Percentiles rank a stretch among this genome's conserved stretches.
Conservation (phyloP, 2,888 invertebrate genomes). For the Drosophila falleni region DNA sequence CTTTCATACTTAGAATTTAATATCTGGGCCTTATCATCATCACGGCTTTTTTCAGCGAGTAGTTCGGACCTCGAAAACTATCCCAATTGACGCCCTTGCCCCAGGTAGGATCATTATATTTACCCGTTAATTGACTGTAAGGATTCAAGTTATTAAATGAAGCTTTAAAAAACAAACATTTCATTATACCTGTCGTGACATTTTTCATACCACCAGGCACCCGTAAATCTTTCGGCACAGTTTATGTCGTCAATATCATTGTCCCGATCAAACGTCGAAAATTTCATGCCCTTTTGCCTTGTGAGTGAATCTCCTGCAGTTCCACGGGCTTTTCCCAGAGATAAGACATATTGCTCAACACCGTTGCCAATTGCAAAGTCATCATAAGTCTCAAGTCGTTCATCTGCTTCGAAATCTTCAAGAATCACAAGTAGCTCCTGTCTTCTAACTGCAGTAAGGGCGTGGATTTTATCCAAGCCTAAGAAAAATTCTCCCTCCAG, state of each 20-base stretch:
- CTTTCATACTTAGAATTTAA: no score
- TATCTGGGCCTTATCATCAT: conserved; percentile 15
- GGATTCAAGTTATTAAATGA: background rate
- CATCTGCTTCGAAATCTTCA: background rate
- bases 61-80: background rate
- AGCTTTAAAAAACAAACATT: background rate
- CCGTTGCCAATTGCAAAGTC: background rate
- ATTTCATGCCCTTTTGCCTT: background rate
- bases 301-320: conserved; percentile 7
- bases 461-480: conserved; percentile 13
- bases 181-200: no score
- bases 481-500: conserved; percentile 10
- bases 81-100: conserved; percentile 6
- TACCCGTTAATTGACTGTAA: conserved; percentile 1
- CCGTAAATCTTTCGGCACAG: background rate
- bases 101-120: background rate
- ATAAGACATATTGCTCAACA: background rate
- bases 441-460: background rate
- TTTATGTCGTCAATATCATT: background rate
- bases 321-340: background rate
- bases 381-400: background rate
- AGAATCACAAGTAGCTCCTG: conserved; percentile 2
- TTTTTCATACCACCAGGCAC: background rate
- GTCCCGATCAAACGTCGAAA: background rate
- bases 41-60: background rate